Conservation (phyloP, 2,797 vertebrate species). For the Buceros bicornis region DNA sequence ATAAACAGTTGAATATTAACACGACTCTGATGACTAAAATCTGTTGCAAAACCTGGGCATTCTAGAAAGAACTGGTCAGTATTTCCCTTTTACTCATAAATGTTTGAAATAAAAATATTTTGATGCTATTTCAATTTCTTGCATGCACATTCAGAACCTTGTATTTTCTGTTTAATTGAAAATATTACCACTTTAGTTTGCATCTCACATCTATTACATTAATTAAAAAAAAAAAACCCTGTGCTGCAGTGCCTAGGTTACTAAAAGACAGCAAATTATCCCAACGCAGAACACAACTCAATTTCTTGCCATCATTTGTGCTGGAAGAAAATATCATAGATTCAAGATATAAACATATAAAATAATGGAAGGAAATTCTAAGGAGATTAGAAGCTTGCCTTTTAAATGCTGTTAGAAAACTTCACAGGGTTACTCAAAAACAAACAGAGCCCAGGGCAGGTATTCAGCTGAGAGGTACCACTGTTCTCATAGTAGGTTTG, state of each 20-base stretch:
- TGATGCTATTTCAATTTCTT: neutral
- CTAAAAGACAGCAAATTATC: neutral
- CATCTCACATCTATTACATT: neutral
- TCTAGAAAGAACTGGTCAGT: neutral
- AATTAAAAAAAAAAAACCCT: neutral
- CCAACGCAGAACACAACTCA: neutral
- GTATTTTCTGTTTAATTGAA: neutral
- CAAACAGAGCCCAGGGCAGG: neutral
- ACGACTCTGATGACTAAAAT: neutral
- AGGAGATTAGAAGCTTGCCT: neutral
- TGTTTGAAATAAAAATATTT: neutral
- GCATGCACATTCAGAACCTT: neutral
- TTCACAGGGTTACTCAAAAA: neutral
- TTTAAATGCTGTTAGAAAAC: neutral
- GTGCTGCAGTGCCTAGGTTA: neutral
- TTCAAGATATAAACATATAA: neutral
- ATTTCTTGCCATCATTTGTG: neutral
- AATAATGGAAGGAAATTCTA: neutral
- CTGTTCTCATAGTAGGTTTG: neutral
- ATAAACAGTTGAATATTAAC: neutral
- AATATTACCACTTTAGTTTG: neutral
- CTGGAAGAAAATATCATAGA: neutral
- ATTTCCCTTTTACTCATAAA: neutral
- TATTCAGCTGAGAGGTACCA: neutral
- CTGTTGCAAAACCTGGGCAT: neutral